Percentiles rank a stretch among this genome's conserved stretches.
Conservation (phyloP, 2,888 invertebrate genomes). For the Nebria salina region DNA sequence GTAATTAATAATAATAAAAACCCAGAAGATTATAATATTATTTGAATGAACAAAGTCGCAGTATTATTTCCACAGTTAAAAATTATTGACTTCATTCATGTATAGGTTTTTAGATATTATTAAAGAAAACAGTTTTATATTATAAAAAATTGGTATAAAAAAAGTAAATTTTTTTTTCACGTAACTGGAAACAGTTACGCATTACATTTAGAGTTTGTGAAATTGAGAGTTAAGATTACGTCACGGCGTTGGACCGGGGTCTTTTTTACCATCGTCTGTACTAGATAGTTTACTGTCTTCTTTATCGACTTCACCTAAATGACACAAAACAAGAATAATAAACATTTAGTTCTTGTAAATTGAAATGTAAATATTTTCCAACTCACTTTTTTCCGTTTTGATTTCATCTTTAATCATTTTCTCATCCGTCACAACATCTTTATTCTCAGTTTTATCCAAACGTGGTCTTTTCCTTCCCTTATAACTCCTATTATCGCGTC, state of each 20-base stretch:
- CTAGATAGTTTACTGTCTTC: constrained; percentile 69
- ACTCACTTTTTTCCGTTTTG: constrained; percentile 68
- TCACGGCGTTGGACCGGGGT: constrained; percentile 74
- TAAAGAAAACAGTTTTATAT: constrained; percentile 11
- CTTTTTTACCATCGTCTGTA: constrained; percentile 75
- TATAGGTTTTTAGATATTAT: constrained; percentile 9
- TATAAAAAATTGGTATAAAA: constrained; percentile 1
- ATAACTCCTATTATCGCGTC: constrained; percentile 70
- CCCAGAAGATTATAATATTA: neutral
- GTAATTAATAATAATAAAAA: neutral
- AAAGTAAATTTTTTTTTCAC: neutral
- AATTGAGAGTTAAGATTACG: constrained; percentile 42
- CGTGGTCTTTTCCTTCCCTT: constrained; percentile 76
- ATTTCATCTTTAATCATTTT: constrained; percentile 69
- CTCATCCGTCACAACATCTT: constrained; percentile 57
- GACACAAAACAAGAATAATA: constrained; percentile 47
- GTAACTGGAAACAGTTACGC: constrained; percentile 38
- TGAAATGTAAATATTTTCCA: neutral
- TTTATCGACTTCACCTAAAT: constrained; percentile 72
- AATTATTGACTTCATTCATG: neutral
- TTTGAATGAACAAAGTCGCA: neutral
- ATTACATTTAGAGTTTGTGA: constrained; percentile 32
- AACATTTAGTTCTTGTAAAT: neutral
- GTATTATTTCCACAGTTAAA: neutral
- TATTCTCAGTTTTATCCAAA: constrained; percentile 68